phyloP scores from a whole-genome alignment of 2,888 invertebrate genomes.

The Tubulanus polymorphus region DNA sequence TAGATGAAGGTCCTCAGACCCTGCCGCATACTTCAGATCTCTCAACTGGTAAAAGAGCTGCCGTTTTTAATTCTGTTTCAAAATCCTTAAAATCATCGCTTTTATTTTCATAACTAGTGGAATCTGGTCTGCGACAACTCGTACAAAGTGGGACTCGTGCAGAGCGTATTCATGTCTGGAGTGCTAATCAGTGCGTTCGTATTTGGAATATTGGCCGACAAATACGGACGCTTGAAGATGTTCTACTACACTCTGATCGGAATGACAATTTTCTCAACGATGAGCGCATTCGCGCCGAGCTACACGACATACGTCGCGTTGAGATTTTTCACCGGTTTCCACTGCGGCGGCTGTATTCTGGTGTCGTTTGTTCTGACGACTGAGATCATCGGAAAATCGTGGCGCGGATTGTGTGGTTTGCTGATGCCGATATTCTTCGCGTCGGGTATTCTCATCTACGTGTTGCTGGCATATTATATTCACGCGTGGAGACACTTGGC shows the following conservation, averaged over 20 bases:
- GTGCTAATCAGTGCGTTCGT: background rate
- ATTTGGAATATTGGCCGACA: background rate
- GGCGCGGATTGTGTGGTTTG: background rate
- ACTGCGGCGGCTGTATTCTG: background rate
- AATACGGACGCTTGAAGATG: background rate
- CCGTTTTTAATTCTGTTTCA: no score
- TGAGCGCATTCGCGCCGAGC: background rate
- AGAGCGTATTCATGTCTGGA: background rate
- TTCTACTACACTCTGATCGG: background rate
- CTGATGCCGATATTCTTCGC: background rate
- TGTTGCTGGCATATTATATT: background rate
- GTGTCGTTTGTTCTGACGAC: background rate
- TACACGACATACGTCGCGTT: background rate
- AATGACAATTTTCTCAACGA: background rate
- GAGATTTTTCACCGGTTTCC: background rate
- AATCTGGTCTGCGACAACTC: background rate
- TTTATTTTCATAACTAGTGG: constrained; percentile 1
- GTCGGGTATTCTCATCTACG: background rate
- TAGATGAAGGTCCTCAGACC: no score
- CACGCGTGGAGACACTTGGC: background rate
- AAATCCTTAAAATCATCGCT: background rate
- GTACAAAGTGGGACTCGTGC: background rate
- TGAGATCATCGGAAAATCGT: background rate
- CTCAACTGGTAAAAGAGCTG: no score
- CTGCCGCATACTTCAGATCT: no score